A percentile compares a stretch with the other conserved stretches of the same genome.
These are phyloP conservation scores for Troides helena DNA, from an alignment of 2,888 invertebrate species.

Conservation along the genomic window DNA sequence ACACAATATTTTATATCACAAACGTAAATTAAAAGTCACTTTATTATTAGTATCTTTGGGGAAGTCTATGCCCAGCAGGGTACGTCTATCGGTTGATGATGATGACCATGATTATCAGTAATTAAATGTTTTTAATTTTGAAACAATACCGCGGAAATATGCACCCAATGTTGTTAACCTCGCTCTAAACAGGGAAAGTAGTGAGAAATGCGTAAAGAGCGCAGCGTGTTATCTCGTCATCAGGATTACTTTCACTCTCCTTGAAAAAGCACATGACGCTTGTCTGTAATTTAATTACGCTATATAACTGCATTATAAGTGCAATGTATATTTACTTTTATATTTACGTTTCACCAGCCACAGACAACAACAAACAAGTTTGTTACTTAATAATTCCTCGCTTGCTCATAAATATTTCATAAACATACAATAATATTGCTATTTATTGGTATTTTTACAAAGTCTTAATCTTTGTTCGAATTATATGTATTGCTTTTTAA, in stretches of 20 bases:
- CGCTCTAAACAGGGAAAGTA: slow-evolving; percentile 43
- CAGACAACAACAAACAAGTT: not conserved
- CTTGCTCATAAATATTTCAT: not conserved
- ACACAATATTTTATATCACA: no score
- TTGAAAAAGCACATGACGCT: slow-evolving; percentile 5
- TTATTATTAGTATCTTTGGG: no score
- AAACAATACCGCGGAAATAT: slow-evolving; percentile 9
- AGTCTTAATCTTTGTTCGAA: no score
- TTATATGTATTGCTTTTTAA: not conserved
- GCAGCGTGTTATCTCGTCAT: slow-evolving; percentile 12
- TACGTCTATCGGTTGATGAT: no score
- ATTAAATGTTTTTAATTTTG: not conserved
- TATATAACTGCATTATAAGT: not conserved
- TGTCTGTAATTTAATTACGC: not conserved
- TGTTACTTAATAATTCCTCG: not conserved
- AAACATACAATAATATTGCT: not conserved
- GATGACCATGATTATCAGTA: no score
- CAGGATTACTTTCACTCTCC: slow-evolving; percentile 29
- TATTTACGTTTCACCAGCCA: not conserved
- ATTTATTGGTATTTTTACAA: not conserved
- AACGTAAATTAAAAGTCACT: no score
- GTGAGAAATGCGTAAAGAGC: slow-evolving; percentile 40
- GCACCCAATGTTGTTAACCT: slow-evolving; percentile 2
- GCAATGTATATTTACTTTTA: not conserved
- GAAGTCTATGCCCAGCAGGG: no score